Conservation (phyloP, 2,797 vertebrate genomes). For the Anomalospiza imberbis region DNA sequence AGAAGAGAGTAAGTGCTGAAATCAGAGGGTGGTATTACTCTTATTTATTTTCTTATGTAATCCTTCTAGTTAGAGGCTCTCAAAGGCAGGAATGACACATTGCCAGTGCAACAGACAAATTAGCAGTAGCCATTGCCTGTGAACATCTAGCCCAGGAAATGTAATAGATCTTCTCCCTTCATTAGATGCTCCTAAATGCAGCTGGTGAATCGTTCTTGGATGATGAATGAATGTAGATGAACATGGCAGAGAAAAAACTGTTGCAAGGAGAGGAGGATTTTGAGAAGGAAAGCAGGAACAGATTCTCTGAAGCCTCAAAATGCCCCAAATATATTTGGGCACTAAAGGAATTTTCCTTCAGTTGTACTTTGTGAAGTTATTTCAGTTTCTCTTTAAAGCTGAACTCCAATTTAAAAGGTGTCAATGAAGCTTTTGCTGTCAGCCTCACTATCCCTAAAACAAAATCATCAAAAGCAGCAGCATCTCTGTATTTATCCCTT, state of each 20-base stretch:
- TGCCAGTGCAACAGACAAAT: conserved; percentile 14
- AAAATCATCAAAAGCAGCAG: neutral
- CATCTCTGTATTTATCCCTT: neutral
- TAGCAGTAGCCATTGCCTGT: conserved; percentile 3
- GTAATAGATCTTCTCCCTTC: conserved; percentile 20
- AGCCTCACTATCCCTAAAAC: neutral
- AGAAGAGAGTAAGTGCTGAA: conserved; percentile 56
- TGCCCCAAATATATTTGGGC: neutral
- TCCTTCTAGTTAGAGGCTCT: conserved; percentile 8
- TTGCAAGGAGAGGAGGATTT: neutral
- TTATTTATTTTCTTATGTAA: conserved; percentile 53
- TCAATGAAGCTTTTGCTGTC: neutral
- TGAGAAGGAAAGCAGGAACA: neutral
- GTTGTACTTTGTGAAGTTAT: neutral
- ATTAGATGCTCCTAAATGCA: neutral
- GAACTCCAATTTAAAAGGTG: neutral
- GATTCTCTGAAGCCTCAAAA: neutral
- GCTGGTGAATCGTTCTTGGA: neutral
- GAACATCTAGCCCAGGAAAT: neutral
- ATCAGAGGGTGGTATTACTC: conserved; percentile 41
- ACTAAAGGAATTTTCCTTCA: conserved; percentile 1
- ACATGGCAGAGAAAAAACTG: neutral
- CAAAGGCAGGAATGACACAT: conserved; percentile 9
- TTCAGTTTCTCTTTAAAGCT: conserved; percentile 3
- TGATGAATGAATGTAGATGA: neutral